phyloP scores from a whole-genome alignment of 2,113 vertebrate genomes.

The Panurus biarmicus region DNA sequence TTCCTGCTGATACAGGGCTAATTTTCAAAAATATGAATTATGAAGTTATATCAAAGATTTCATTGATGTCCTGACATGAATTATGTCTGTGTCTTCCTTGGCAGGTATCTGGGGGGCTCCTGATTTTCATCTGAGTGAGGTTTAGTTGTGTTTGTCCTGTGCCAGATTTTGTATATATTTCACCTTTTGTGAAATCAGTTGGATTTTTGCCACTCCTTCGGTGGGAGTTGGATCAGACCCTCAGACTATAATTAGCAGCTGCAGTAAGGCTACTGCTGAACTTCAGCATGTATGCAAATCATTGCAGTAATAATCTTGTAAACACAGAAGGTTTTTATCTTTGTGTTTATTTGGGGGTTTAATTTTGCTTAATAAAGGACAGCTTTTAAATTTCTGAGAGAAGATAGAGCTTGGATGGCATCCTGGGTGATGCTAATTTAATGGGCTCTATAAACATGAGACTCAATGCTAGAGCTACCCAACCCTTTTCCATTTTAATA shows the following conservation, averaged over 20 bases:
- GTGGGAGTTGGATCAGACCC: conserved; percentile 41
- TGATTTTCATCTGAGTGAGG: neutral
- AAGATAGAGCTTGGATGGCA: neutral
- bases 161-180: neutral
- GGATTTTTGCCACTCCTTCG: conserved; percentile 39
- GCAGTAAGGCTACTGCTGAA: neutral
- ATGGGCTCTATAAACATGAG: neutral
- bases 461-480: neutral
- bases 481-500: neutral
- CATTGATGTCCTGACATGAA: conserved; percentile 55
- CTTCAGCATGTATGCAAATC: neutral
- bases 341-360: neutral
- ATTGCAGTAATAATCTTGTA: neutral
- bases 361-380: conserved; percentile 18
- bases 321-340: neutral
- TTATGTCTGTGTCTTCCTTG: conserved; percentile 15
- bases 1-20: conserved; percentile 49
- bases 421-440: neutral
- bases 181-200: conserved; percentile 29
- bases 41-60: conserved; percentile 62
- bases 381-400: neutral
- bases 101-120: neutral
- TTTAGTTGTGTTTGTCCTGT: conserved; percentile 11
- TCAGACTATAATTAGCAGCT: conserved; percentile 37
- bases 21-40: conserved; percentile 62